These are phyloP conservation scores for Rhaphigaster nebulosa DNA, from an alignment of 2,888 invertebrate species.

Conservation along the genomic window DNA sequence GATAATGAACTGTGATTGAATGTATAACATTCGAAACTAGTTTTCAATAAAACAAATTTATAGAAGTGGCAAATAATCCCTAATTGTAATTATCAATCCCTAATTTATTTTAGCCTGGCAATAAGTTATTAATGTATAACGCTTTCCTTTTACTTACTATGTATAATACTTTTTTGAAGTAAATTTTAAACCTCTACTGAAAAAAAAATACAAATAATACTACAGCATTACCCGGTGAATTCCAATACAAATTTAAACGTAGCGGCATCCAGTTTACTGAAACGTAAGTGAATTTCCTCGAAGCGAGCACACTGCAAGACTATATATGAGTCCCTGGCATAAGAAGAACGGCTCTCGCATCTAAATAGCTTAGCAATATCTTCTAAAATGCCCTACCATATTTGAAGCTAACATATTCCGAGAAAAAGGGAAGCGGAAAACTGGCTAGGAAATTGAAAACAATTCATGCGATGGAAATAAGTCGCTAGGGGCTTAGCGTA, in stretches of 20 bases:
- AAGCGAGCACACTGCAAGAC: neutral
- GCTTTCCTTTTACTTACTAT: too few relatives aligned
- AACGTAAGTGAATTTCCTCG: neutral
- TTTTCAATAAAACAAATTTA: too few relatives aligned
- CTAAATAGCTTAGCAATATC: slow-evolving; percentile 32
- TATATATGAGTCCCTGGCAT: neutral
- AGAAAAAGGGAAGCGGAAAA: neutral
- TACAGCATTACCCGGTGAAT: neutral
- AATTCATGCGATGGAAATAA: slow-evolving; percentile 33
- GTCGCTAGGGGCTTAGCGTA: neutral
- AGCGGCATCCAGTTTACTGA: neutral
- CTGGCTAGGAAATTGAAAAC: slow-evolving; percentile 7
- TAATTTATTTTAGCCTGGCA: too few relatives aligned
- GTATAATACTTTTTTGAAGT: too few relatives aligned
- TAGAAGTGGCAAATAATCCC: too few relatives aligned
- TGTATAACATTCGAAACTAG: too few relatives aligned
- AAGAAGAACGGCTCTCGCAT: neutral
- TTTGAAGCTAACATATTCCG: neutral
- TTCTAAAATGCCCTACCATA: neutral
- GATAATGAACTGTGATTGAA: too few relatives aligned
- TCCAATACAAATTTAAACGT: neutral
- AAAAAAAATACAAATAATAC: too few relatives aligned
- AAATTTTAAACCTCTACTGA: too few relatives aligned
- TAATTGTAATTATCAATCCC: too few relatives aligned
- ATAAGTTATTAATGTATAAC: too few relatives aligned